Base-by-base conservation (phyloP, 2,797 vertebrate genomes). In the Cossypha caffra region DNA sequence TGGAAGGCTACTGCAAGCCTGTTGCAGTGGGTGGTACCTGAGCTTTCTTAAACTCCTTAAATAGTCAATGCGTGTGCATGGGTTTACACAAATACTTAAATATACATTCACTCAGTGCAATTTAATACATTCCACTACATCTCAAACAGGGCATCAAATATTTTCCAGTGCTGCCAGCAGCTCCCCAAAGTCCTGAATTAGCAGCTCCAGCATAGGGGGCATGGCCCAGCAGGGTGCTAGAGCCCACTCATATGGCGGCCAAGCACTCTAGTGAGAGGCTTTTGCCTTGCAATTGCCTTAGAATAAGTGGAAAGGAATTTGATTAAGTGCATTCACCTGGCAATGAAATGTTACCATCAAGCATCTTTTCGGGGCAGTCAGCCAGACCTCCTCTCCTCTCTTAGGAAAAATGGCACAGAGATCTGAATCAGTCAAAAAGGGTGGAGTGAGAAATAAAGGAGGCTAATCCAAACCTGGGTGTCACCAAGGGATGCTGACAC, bases 11-110 rank as follows among this genome's bases (percentile, higher is more conserved):
- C 35, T n/a, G 48, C 54, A 86, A 76, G 54, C 33, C 33, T 38
- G 4, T 42, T 0, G 0, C 51, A 51, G 63, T 3, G 18, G 21
- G 13, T 31, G 35, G 24, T 28, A 62, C 29, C 43, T 43, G 48
- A 72, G 62, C 38, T 69, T 42, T 8, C 50, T 25, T 48, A 43
- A 86, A 79, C 66, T 19, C 54, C 23, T 24, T 3, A 12, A 26
- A 62, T 59, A n/a, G 11, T n/a, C 16, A 4, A 24, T 1, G 2
- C 20, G 25, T 1, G 33, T 18, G 63, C 57, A 26, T 11, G 25
- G 78, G 57, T 77, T 95, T 71, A 54, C 26, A 51, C 5, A 23
- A 58, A 59, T 75, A 59, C 24, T 59, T 67, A 71, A 62, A 64
- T 24, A 82, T 31, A 33, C 43, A 55, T 38, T 62, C 25, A 62